Conservation (phyloP, 2,797 vertebrate species). For the Hippocampus kuda region DNA sequence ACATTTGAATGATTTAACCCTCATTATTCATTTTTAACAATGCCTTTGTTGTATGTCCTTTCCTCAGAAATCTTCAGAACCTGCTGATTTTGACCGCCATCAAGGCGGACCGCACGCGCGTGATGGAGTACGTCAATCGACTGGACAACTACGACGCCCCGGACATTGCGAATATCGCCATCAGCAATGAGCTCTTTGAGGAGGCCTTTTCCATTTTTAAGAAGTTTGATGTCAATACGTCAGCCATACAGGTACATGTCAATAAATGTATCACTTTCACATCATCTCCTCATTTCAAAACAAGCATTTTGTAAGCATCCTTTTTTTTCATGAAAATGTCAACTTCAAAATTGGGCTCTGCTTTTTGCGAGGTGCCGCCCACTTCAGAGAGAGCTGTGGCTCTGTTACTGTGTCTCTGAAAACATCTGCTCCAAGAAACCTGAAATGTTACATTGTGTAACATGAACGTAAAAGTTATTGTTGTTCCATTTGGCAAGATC, state of each 20-base stretch:
- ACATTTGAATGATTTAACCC: neutral
- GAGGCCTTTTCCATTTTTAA: slow-evolving; percentile 87
- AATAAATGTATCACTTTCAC: neutral
- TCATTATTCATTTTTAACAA: neutral
- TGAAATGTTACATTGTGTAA: too few relatives aligned
- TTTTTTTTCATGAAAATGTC: neutral
- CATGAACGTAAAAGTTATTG: too few relatives aligned
- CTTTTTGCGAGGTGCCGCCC: too few relatives aligned
- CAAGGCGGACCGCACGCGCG: slow-evolving; percentile 82
- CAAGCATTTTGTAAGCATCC: neutral
- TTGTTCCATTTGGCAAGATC: too few relatives aligned
- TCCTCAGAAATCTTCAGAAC: slow-evolving; percentile 83
- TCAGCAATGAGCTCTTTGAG: slow-evolving; percentile 84
- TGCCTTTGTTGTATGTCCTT: neutral
- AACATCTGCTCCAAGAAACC: too few relatives aligned
- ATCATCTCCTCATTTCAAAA: neutral
- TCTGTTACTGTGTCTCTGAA: too few relatives aligned
- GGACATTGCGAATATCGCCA: slow-evolving; percentile 84
- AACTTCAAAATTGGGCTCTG: neutral
- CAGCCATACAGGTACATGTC: slow-evolving; percentile 77
- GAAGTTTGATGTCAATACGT: slow-evolving; percentile 86
- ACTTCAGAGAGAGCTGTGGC: too few relatives aligned
- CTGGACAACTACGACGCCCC: slow-evolving; percentile 87
- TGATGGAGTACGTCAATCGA: slow-evolving; percentile 87
- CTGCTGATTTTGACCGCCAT: slow-evolving; percentile 87